Percentiles rank a stretch among this genome's conserved stretches.
Evolutionary conservation across 2,888 invertebrate genomes (phyloP).

Genomic region (Drosophila pseudotalamancana): DNA sequence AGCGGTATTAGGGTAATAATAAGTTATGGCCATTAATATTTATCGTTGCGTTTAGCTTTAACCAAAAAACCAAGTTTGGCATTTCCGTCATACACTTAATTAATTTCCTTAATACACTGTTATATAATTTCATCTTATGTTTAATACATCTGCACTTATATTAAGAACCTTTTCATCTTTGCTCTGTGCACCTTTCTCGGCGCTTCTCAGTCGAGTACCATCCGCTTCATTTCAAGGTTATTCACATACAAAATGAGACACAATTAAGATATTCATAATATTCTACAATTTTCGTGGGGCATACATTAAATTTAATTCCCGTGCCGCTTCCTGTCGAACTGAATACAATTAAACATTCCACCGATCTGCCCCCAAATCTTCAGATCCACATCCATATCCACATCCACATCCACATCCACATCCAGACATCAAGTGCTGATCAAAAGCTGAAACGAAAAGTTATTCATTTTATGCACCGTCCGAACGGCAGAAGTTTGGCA

Average conservation of each 20-base stretch:
- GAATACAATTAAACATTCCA: constrained; percentile 49
- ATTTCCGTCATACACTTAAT: too few species aligned
- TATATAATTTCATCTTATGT: too few species aligned
- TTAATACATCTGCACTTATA: too few species aligned
- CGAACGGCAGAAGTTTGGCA: constrained; percentile 28
- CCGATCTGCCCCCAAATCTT: neutral
- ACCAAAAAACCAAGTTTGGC: too few species aligned
- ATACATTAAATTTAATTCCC: constrained; percentile 54
- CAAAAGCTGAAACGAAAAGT: constrained; percentile 45
- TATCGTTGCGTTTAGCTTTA: neutral
- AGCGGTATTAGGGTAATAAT: neutral
- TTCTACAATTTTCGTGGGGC: constrained; percentile 37
- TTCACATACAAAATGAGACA: too few species aligned
- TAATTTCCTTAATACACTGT: too few species aligned
- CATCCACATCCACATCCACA: neutral
- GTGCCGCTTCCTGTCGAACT: constrained; percentile 48
- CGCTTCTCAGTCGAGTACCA: neutral
- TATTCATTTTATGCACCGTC: constrained; percentile 66
- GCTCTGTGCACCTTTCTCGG: neutral
- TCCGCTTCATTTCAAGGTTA: constrained; percentile 28
- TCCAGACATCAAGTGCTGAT: constrained; percentile 46
- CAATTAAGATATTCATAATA: constrained; percentile 41
- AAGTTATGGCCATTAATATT: constrained; percentile 2
- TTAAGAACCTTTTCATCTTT: neutral
- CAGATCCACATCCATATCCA: neutral